Conservation (phyloP, 2,113 vertebrate genomes). For the Strix uralensis region DNA sequence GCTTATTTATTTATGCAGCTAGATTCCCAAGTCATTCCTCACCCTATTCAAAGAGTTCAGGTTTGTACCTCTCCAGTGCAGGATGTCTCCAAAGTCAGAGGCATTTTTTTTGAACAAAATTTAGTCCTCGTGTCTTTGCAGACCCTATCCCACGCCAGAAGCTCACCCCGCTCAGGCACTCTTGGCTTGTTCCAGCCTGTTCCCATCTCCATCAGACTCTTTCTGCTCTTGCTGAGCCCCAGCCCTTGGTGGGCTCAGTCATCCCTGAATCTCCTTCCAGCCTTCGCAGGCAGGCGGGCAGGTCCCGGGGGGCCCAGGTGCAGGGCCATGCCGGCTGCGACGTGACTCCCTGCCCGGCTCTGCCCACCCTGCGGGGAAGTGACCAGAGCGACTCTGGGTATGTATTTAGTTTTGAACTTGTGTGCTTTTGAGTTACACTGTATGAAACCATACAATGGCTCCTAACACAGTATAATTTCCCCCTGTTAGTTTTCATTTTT, state of each 20-base stretch:
- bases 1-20: background rate
- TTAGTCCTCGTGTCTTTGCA: background rate
- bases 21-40: background rate
- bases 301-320: background rate
- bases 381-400: background rate
- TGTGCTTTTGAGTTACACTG: background rate
- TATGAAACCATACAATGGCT: background rate
- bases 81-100: background rate
- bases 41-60: background rate
- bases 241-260: background rate
- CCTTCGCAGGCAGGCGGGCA: too few relatives aligned
- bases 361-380: background rate
- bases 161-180: background rate
- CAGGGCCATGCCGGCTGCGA: accelerated
- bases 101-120: background rate
- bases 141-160: background rate
- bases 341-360: accelerated
- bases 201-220: background rate
- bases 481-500: background rate
- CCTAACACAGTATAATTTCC: background rate
- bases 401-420: background rate
- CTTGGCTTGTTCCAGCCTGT: background rate
- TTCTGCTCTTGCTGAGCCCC: background rate
- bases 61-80: background rate
- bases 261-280: background rate